These are phyloP conservation scores for Forpus xanthops DNA, from an alignment of 2,797 vertebrate genomes.

Conservation along the genomic window DNA sequence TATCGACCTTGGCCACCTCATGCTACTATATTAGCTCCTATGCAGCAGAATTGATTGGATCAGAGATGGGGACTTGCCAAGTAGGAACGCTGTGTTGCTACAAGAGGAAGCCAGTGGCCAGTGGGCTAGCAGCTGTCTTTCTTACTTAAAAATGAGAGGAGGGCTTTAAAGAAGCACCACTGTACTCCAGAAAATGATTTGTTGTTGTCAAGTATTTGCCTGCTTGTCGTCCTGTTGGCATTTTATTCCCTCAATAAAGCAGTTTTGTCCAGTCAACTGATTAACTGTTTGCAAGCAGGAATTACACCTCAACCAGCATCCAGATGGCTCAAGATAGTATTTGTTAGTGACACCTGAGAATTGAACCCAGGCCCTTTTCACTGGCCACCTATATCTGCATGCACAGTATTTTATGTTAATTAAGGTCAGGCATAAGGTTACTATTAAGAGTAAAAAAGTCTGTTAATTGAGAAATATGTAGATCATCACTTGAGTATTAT, in stretches of 20 bases:
- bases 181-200: neutral
- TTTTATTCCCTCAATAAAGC: neutral
- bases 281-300: neutral
- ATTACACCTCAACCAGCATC: neutral
- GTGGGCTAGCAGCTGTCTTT: neutral
- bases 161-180: neutral
- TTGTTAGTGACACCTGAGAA: neutral
- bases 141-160: neutral
- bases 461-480: neutral
- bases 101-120: neutral
- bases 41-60: neutral
- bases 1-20: accelerated
- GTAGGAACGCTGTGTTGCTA: neutral
- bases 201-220: neutral
- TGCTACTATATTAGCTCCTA: neutral
- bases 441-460: neutral
- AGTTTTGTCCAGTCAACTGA: neutral
- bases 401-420: neutral
- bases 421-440: neutral
- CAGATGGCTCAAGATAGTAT: neutral
- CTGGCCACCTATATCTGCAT: neutral
- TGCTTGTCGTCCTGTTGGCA: neutral
- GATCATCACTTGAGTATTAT: neutral
- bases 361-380: neutral
- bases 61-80: neutral